These are phyloP conservation scores for Tarsius wallacei DNA, from an alignment of 2,797 vertebrate genomes.

Conservation along the genomic window DNA sequence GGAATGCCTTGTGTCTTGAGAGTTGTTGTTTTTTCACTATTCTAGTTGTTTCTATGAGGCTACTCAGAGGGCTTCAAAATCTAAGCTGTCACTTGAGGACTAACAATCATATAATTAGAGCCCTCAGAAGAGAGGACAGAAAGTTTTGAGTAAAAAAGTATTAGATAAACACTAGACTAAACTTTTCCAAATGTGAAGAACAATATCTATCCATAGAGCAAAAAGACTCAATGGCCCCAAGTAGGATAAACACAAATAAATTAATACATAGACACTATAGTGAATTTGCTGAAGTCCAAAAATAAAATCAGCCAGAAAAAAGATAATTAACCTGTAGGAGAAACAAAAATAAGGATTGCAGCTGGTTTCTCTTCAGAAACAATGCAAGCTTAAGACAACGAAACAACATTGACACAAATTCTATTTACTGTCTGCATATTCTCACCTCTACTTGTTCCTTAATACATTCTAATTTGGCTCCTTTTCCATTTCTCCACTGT, in stretches of 20 bases:
- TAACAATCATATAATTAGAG: background rate
- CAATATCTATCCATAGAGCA: background rate
- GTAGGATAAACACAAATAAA: background rate
- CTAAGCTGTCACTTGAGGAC: background rate
- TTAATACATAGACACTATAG: background rate
- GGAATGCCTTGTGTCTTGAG: background rate
- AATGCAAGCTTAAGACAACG: background rate
- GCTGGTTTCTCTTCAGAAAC: background rate
- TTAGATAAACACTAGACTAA: background rate
- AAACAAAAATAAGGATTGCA: background rate
- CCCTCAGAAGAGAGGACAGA: background rate
- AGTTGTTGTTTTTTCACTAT: background rate
- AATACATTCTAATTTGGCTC: background rate
- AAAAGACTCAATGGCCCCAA: background rate
- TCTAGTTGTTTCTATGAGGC: background rate
- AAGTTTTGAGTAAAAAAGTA: background rate
- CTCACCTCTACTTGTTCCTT: background rate
- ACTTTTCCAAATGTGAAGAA: background rate
- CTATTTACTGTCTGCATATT: background rate
- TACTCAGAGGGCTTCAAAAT: background rate
- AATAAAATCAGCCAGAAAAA: background rate
- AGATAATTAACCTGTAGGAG: background rate
- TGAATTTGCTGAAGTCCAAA: background rate
- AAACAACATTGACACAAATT: background rate
- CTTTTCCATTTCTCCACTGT: background rate